Evolutionary conservation across 2,888 invertebrate species (phyloP), one percentile per base, ranked within the genome.

Genomic region (Netelia inedita): DNA sequence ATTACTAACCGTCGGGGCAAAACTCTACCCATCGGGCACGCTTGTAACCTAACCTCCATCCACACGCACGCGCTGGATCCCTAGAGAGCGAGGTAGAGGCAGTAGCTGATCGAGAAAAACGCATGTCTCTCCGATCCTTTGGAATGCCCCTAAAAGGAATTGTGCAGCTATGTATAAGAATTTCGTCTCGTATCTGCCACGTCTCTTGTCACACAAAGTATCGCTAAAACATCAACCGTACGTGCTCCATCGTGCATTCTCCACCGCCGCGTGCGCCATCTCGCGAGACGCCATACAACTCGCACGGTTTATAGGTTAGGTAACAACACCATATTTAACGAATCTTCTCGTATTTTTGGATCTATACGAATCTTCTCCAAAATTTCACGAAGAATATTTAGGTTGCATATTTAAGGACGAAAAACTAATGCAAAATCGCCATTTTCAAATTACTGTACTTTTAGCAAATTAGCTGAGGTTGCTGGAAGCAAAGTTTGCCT

Each of bases 1-100:
- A 82, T 87, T 80, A 86, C 85, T 83, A 85, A 85, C 79, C 86
- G 80, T 84, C 82, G 71, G 63, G 59, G 68, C 43, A 79, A 81
- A 85, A 83, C 71, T 71, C 1, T 83, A 79, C 63, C 80, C 50
- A 55, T 66, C 79, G 41, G 55, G 41, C 71, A 66, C 69, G 79
- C 63, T 83, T 80, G 41, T 28, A 46, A 63, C 53, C 65, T 68
- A 73, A 83, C 68, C 63, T 68, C 73, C 57, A 6, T 19, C 35
- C 23, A 80, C 66, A 59, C 10, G n/a, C 65, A 66, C 21, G 16
- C 41, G 19, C 65, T 16, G 43, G 19, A 11, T 43, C 9, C 21
- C 5, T 10, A 66, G 19, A 11, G 71, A 43, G 19, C 23, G 57
- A 21, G 21, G n/a, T 14, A 35, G 5, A 53, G 28, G 53, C 74